Evolutionary conservation across 2,888 invertebrate genomes (phyloP), one percentile per base, ranked within the genome.

Genomic region (Pantelozetes paolii): DNA sequence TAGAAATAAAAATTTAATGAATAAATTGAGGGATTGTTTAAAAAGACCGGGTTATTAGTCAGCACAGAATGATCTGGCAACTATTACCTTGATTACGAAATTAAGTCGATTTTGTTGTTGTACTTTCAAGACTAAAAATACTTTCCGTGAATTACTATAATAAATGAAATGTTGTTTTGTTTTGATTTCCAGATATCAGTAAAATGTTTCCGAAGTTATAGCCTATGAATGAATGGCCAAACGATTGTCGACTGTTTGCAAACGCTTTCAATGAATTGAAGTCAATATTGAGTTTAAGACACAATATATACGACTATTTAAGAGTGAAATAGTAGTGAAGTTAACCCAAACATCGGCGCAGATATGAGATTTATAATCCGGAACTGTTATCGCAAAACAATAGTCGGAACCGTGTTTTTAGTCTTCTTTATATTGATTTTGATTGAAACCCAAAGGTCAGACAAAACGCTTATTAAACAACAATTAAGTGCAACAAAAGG

Each of bases 321-420:
- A 36, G 9, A 36, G 36, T 36, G 36, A 36, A 36, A 36, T 9
- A 36, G 36, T 36, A 9, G 36, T 36, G 36, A 36, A 36, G 36
- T 36, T 9, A 9, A 36, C 36, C 9, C 36, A 45, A 2, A 2
- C 54, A 11, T 23, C 11, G 8, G 13, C 23, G 9, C 20, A 42
- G 67, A 42, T 42, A 67, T 67, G 67, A 40, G 67, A 20, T 13
- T 67, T 13, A 67, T 67, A 67, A 11, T 23, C 23, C 3, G 67
- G 67, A 67, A 67, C 40, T 42, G 36, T 42, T 67, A 67, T 67
- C 67, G 67, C 13, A 67, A 42, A 67, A 26, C 26, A 8, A n/a
- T 13, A n/a, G 67, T 42, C 36, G 36, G 36, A 3, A 11, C 20
- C 5, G 32, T 67, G 5, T 67, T 40, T 13, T 20, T 23, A 2